These are phyloP conservation scores for Diachasma alloeum DNA, from an alignment of 1,140 invertebrate genomes.

Conservation along the genomic window DNA sequence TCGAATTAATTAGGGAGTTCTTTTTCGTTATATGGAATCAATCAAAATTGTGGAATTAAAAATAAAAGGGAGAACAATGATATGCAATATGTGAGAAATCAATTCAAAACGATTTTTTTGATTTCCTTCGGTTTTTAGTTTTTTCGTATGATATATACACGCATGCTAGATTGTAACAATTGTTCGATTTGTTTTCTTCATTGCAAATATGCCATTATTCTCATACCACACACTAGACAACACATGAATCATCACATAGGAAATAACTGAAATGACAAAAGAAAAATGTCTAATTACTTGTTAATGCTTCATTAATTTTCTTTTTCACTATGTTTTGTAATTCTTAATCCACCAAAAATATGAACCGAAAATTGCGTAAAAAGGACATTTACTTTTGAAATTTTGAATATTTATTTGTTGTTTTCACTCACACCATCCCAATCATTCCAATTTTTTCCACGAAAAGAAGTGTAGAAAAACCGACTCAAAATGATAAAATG, in stretches of 20 bases:
- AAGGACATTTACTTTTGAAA: not conserved
- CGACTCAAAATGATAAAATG: not conserved
- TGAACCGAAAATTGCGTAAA: not conserved
- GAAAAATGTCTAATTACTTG: not conserved
- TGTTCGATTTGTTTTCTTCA: conserved; percentile 7
- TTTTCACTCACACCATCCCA: not conserved
- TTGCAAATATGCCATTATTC: not conserved
- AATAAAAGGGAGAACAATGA: not conserved
- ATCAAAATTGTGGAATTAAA: not conserved
- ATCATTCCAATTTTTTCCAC: not conserved
- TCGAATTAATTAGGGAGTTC: not conserved
- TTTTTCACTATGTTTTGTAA: not conserved
- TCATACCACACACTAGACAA: not conserved
- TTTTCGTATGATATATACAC: conserved; percentile 28
- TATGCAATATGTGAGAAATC: not conserved
- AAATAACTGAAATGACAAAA: not conserved
- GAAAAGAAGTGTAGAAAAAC: conserved; percentile 9
- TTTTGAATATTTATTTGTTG: not conserved
- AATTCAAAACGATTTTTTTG: not conserved
- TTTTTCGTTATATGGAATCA: not conserved
- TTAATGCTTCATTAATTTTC: not conserved
- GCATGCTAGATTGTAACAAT: conserved; percentile 29
- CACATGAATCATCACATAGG: not conserved
- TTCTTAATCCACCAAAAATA: not conserved
- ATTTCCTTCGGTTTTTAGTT: not conserved